Percentiles rank a stretch among this genome's conserved stretches.
Evolutionary conservation across 2,797 vertebrate genomes (phyloP).

Genomic region (Hoplostethus atlanticus): DNA sequence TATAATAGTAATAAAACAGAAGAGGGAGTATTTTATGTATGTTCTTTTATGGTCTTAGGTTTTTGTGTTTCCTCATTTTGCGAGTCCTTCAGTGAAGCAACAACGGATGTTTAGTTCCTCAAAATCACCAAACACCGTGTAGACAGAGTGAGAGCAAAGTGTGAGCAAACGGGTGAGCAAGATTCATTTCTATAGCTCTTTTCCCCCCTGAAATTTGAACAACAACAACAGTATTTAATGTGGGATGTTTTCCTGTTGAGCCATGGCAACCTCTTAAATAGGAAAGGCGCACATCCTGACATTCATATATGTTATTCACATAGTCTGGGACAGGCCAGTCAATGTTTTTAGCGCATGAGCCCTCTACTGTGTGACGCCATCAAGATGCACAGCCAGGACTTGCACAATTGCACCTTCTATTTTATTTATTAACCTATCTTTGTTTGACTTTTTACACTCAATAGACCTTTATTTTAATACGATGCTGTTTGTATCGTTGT

Average conservation of each 20-base stretch:
- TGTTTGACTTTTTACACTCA: not conserved
- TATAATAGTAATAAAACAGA: too few species aligned
- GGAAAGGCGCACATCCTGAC: not conserved
- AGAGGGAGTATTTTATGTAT: too few species aligned
- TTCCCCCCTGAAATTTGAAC: too few species aligned
- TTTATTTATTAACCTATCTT: not conserved
- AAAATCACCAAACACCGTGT: not conserved
- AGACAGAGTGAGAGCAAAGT: not conserved
- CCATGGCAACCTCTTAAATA: conserved; percentile 1
- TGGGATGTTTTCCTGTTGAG: conserved; percentile 20
- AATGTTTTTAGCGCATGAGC: too few species aligned
- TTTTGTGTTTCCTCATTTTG: conserved; percentile 45
- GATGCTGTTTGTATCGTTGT: too few species aligned
- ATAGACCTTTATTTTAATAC: too few species aligned
- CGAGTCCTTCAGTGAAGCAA: not conserved
- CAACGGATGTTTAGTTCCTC: conserved; percentile 13
- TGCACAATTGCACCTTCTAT: not conserved
- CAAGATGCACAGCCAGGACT: not conserved
- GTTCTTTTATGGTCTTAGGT: too few species aligned
- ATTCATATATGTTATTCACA: not conserved
- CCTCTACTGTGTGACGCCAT: not conserved
- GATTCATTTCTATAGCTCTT: not conserved
- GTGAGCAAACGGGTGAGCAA: not conserved
- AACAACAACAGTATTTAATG: conserved; percentile 45
- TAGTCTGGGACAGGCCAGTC: too few species aligned